Conservation (phyloP, 2,113 vertebrate species). For the Psophia crepitans region DNA sequence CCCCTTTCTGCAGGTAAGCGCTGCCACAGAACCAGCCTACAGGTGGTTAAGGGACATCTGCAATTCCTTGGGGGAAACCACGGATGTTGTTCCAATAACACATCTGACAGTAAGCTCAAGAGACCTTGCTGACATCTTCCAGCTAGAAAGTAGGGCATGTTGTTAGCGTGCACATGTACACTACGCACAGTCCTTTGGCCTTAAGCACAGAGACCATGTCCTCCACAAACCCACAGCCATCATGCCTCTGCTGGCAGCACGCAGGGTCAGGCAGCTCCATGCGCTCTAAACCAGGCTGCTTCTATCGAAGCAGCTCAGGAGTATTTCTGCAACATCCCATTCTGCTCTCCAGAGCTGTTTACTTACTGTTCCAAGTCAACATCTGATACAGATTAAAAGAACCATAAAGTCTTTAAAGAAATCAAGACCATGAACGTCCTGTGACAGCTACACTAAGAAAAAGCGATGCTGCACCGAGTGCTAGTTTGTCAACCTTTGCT, state of each 20-base stretch:
- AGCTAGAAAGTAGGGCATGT: background rate
- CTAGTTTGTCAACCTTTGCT: constrained; percentile 74
- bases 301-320: background rate
- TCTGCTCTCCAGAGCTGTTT: constrained; percentile 3
- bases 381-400: constrained; percentile 26
- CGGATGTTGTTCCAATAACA: background rate
- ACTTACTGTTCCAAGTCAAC: constrained; percentile 17
- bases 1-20: background rate
- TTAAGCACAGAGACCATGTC: background rate
- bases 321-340: background rate
- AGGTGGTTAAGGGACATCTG: background rate
- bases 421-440: constrained; percentile 47
- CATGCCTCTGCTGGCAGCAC: background rate
- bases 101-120: background rate
- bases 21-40: background rate
- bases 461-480: background rate
- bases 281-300: background rate
- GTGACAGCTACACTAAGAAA: constrained; percentile 48
- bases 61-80: background rate
- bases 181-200: background rate
- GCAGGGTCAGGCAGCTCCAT: background rate
- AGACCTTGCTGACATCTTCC: background rate
- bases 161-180: background rate
- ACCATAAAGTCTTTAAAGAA: constrained; percentile 57
- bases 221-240: background rate